A percentile compares a stretch with the other conserved stretches of the same genome.
Evolutionary conservation across 2,888 invertebrate genomes (phyloP).

Genomic region (Pharmacophagus antenor): DNA sequence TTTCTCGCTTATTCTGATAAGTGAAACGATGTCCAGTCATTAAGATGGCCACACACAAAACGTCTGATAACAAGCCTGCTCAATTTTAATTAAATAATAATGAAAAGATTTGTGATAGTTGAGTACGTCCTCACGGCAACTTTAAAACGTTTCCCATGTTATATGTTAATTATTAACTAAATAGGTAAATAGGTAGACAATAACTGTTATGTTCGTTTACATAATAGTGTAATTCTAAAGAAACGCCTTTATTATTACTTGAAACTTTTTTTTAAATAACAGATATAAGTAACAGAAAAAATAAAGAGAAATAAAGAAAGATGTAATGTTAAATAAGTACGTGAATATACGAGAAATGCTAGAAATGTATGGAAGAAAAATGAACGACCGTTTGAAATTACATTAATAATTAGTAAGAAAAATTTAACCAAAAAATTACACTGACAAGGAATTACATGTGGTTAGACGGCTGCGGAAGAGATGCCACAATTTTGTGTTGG

Average conservation of each 20-base stretch:
- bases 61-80: constrained; percentile 24
- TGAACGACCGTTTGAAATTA: too few species aligned
- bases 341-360: too few species aligned
- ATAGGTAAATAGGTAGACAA: too few species aligned
- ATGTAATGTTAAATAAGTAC: too few species aligned
- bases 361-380: too few species aligned
- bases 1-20: constrained; percentile 35
- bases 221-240: background rate
- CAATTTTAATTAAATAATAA: constrained; percentile 6
- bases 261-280: background rate
- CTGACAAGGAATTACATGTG: too few species aligned
- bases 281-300: too few species aligned
- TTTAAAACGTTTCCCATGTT: background rate
- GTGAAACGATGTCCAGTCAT: constrained; percentile 4
- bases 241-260: background rate
- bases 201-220: background rate
- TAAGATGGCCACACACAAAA: constrained; percentile 14
- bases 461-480: too few species aligned
- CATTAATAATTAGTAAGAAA: too few species aligned
- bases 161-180: background rate
- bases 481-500: too few species aligned
- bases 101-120: background rate
- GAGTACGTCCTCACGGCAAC: background rate
- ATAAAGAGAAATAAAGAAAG: too few species aligned
- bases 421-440: too few species aligned